Evolutionary conservation across 2,888 invertebrate species (phyloP), one percentile per base, ranked within the genome.

Genomic region (Spodoptera littoralis): DNA sequence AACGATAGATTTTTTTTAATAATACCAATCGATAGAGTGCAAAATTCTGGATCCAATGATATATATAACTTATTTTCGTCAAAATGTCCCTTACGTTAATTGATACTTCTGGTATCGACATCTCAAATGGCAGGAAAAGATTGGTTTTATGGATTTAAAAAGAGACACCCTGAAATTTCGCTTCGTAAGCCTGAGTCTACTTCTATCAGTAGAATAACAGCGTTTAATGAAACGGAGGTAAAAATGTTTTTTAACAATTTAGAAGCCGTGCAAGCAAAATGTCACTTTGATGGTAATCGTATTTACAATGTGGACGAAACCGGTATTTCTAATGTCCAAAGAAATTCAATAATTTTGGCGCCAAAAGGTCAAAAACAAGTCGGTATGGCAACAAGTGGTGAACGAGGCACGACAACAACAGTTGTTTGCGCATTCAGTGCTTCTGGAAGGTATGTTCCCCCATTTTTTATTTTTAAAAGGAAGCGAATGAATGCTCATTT

Each of bases 301-400:
- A 70, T 65, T 36, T 68, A 48, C 77, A 84, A 84, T 65, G 74
- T 82, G 9, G 83, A 83, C 55, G 79, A 81, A 57, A 80, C 79
- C 24, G 77, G 79, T 44, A 73, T 80, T 42, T 70, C 76, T 47
- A 83, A 51, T n/a, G 78, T 79, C 24, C 79, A 82, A 66, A 73
- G 65, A 64, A 78, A 77, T 73, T 50, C 48, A 13, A 76, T 56
- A 65, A 74, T 78, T 41, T 52, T 81, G 60, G 80, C 82, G 54
- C 44, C 68, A 66, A 82, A 82, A 81, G 82, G 86, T 63, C 70
- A 79, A 72, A 80, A 84, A 70, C 83, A 84, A 71, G 79, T 88
- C 13, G 84, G 84, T 18, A 76, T 70, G 59, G 73, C 77, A 59
- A 85, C 87, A 49, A 85, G 83, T 71, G 79, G 62, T 63, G 86